A percentile compares a stretch with the other conserved stretches of the same genome.
These are phyloP conservation scores for Xestia sexstrigata DNA, from an alignment of 2,888 invertebrate genomes.

Conservation along the genomic window DNA sequence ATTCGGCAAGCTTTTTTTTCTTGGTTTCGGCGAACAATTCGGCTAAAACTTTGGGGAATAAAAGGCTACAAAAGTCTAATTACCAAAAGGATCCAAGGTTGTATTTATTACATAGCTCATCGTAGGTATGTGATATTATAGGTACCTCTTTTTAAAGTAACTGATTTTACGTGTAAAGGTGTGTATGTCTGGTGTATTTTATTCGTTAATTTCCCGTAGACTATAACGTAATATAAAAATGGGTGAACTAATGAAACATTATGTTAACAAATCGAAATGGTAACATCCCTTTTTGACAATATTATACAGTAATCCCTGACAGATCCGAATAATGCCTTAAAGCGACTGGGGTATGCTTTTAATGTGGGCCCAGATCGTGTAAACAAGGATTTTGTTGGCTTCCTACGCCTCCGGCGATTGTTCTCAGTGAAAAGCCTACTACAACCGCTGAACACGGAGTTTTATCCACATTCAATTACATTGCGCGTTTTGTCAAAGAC, in stretches of 20 bases:
- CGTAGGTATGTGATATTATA: not conserved
- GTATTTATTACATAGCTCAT: not conserved
- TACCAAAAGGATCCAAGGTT: not conserved
- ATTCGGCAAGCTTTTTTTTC: not conserved
- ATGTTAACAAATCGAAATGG: conserved; percentile 43
- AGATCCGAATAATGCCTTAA: conserved; percentile 81
- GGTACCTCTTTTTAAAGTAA: not conserved
- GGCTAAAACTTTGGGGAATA: too few relatives aligned
- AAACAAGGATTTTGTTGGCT: conserved; percentile 86
- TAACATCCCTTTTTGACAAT: conserved; percentile 72
- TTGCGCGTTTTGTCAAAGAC: conserved; percentile 22
- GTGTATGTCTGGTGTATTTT: not conserved
- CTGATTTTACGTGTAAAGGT: not conserved
- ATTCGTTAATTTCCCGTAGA: not conserved
- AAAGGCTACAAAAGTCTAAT: too few relatives aligned
- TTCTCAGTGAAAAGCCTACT: conserved; percentile 46
- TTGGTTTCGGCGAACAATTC: too few relatives aligned
- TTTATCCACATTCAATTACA: conserved; percentile 4
- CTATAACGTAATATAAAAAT: not conserved
- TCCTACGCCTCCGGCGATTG: conserved; percentile 73
- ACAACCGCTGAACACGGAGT: not conserved
- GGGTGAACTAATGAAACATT: conserved; percentile 10
- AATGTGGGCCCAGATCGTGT: conserved; percentile 83
- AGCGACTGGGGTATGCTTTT: conserved; percentile 82
- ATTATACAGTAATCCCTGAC: conserved; percentile 76